Evolutionary conservation across 2,888 invertebrate genomes (phyloP).

Genomic region (Macropis europaea): DNA sequence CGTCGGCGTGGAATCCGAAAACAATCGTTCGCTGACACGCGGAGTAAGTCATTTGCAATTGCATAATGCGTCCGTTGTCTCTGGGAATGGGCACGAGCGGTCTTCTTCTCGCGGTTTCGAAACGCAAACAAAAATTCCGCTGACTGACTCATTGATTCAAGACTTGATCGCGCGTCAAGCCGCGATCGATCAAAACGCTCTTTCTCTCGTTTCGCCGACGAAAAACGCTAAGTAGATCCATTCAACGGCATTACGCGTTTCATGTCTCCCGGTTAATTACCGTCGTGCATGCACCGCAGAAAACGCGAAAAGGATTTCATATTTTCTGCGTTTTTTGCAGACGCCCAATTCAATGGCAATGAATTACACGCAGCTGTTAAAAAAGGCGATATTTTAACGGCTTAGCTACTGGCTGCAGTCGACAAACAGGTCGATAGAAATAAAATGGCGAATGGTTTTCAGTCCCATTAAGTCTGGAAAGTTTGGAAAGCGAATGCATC

Average conservation of each 20-base stretch:
- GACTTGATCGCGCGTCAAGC: slow-evolving; percentile 3
- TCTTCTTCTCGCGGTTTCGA: slow-evolving; percentile 14
- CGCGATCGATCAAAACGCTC: background rate
- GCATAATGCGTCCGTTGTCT: slow-evolving; percentile 16
- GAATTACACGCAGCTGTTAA: too few relatives aligned
- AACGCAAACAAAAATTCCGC: slow-evolving; percentile 20
- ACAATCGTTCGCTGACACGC: slow-evolving; percentile 36
- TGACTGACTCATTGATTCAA: slow-evolving; percentile 25
- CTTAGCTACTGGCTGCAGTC: too few relatives aligned
- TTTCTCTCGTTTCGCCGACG: background rate
- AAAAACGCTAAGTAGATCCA: slow-evolving; percentile 2
- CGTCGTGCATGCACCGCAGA: background rate
- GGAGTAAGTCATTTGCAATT: slow-evolving; percentile 19
- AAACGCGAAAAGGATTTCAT: background rate
- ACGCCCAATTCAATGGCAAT: too few relatives aligned
- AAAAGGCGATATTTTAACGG: too few relatives aligned
- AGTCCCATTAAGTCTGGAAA: slow-evolving; percentile 12
- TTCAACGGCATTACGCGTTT: background rate
- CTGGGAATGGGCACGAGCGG: background rate
- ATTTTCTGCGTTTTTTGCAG: too few relatives aligned
- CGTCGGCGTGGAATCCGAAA: slow-evolving; percentile 19
- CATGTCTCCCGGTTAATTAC: background rate
- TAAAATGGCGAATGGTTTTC: background rate
- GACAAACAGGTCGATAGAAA: background rate
- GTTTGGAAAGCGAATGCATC: slow-evolving; percentile 36